Conservation (phyloP, 2,888 invertebrate species). For the Allolobophora icterica region DNA sequence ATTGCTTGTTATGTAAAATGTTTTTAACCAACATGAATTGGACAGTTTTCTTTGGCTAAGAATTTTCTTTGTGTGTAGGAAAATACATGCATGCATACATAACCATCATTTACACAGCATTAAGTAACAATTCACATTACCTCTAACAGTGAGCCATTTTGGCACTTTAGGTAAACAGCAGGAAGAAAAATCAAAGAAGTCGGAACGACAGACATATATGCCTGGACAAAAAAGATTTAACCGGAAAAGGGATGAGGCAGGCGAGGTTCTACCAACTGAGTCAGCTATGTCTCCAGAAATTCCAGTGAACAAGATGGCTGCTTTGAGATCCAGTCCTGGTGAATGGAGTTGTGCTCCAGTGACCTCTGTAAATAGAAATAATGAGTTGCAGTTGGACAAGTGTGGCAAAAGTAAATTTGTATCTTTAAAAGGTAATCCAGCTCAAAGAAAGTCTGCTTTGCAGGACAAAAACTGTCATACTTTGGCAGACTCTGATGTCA, state of each 20-base stretch:
- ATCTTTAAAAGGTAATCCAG: not conserved
- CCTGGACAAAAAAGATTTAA: not conserved
- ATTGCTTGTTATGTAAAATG: too few relatives aligned
- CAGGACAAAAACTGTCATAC: not conserved
- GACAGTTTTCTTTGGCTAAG: too few relatives aligned
- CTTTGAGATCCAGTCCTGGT: not conserved
- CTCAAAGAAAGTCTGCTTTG: not conserved
- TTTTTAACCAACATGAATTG: too few relatives aligned
- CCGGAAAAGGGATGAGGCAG: not conserved
- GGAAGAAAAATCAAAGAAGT: constrained; percentile 19
- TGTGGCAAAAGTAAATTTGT: constrained; percentile 17
- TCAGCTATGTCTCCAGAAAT: not conserved
- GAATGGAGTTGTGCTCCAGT: not conserved
- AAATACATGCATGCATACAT: too few relatives aligned
- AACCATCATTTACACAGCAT: not conserved
- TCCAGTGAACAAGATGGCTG: not conserved
- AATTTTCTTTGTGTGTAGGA: too few relatives aligned
- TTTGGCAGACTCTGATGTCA: not conserved
- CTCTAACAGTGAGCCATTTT: not conserved
- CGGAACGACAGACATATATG: constrained; percentile 20
- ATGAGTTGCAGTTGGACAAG: constrained; percentile 1
- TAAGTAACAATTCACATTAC: not conserved
- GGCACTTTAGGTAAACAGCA: constrained; percentile 9
- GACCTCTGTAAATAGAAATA: not conserved
- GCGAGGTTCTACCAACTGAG: not conserved